Evolutionary conservation across 2,113 vertebrate species (phyloP).

Genomic region (Alligator sinensis): DNA sequence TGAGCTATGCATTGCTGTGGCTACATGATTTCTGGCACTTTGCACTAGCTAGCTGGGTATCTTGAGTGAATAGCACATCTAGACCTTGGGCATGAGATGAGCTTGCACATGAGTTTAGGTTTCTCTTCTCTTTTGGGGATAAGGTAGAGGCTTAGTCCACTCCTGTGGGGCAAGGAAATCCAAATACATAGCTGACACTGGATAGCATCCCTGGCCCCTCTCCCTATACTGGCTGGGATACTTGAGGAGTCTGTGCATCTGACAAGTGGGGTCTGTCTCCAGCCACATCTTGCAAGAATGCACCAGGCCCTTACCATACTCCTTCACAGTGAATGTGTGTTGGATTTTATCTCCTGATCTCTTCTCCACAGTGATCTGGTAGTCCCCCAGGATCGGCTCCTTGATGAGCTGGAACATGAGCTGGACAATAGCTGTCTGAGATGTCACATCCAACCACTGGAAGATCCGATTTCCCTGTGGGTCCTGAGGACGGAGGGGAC

Average conservation of each 20-base stretch:
- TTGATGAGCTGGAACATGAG: slow-evolving; percentile 55
- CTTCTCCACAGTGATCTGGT: slow-evolving; percentile 38
- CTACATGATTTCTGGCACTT: too few species aligned
- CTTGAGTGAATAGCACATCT: not conserved
- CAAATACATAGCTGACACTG: not conserved
- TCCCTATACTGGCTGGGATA: too few species aligned
- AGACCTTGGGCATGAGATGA: not conserved
- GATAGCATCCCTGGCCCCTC: too few species aligned
- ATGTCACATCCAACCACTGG: slow-evolving; percentile 67
- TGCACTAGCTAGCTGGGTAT: not conserved
- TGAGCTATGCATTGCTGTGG: too few species aligned
- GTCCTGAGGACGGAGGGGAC: slow-evolving; percentile 55
- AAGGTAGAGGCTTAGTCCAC: not conserved
- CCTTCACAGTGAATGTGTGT: slow-evolving; percentile 61
- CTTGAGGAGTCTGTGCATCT: not conserved
- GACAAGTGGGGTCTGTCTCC: not conserved
- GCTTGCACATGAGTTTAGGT: not conserved
- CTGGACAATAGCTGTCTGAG: slow-evolving; percentile 25
- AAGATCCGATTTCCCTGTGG: slow-evolving; percentile 66
- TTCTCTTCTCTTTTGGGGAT: not conserved
- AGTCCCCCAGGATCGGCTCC: slow-evolving; percentile 70
- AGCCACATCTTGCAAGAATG: not conserved
- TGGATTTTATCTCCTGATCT: slow-evolving; percentile 14
- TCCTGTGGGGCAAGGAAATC: not conserved
- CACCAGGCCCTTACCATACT: slow-evolving; percentile 63